Percentiles rank a stretch among this genome's conserved stretches.
Evolutionary conservation across 2,888 invertebrate genomes (phyloP).

Genomic region (Trimorus sp.): DNA sequence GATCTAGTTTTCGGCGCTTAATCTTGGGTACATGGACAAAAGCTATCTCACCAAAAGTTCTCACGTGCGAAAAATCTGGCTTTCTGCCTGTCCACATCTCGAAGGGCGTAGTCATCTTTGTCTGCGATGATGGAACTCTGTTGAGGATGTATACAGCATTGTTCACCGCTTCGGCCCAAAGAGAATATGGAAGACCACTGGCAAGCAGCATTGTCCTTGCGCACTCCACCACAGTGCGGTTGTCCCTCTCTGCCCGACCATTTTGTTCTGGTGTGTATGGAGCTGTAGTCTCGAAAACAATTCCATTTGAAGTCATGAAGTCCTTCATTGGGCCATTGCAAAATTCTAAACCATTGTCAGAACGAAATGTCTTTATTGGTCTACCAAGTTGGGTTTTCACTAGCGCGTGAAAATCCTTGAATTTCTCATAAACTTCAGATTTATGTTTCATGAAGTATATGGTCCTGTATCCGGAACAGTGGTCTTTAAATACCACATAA

Average conservation of each 20-base stretch:
- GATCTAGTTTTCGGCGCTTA: not conserved
- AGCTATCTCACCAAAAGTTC: slow-evolving; percentile 11
- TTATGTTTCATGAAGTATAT: slow-evolving; percentile 65
- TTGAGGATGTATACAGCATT: slow-evolving; percentile 14
- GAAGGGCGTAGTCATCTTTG: slow-evolving; percentile 1
- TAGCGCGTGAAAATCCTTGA: slow-evolving; percentile 21
- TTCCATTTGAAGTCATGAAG: not conserved
- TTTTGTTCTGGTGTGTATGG: slow-evolving; percentile 25
- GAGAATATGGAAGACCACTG: not conserved
- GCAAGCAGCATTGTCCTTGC: slow-evolving; percentile 15
- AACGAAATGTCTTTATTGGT: slow-evolving; percentile 31
- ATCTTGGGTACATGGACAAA: slow-evolving; percentile 7
- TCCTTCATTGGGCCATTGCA: slow-evolving; percentile 22
- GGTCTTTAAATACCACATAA: slow-evolving; percentile 65
- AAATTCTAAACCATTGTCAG: slow-evolving; percentile 44
- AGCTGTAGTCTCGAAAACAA: slow-evolving; percentile 3
- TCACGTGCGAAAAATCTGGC: not conserved
- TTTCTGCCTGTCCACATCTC: slow-evolving; percentile 13
- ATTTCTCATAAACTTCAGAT: slow-evolving; percentile 32
- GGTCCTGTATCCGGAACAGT: slow-evolving; percentile 48
- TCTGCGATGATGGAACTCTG: not conserved
- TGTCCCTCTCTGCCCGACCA: slow-evolving; percentile 14
- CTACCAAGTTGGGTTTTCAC: slow-evolving; percentile 28
- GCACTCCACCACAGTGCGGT: slow-evolving; percentile 17
- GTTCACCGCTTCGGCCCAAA: slow-evolving; percentile 51